phyloP scores from a whole-genome alignment of 92 coral and sea anemone species.

The Umimayanthus chanpuru region DNA sequence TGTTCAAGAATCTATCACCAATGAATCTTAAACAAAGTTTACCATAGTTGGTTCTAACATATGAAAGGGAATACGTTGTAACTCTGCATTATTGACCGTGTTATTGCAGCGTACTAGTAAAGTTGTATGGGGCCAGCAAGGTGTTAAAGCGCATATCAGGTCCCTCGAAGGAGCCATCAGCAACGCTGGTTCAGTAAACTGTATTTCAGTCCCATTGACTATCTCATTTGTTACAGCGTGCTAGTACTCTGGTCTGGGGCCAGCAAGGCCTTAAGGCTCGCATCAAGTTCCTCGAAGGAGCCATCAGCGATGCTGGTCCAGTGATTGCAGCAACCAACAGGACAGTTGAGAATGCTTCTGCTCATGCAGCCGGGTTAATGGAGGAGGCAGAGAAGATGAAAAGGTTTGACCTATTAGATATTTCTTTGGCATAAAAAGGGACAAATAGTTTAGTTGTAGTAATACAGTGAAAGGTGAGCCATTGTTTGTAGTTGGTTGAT shows the following conservation, averaged over 20 bases:
- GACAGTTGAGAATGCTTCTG: conserved; percentile 66
- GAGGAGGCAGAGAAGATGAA: conserved; percentile 69
- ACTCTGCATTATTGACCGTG: no score
- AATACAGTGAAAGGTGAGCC: no score
- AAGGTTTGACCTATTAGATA: conserved; percentile 57
- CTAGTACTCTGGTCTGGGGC: conserved; percentile 21
- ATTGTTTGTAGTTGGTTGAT: no score
- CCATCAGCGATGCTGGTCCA: conserved; percentile 11
- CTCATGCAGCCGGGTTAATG: conserved; percentile 76
- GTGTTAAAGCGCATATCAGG: conserved; percentile 5
- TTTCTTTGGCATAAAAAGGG: not conserved
- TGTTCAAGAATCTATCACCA: no score
- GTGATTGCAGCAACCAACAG: conserved; percentile 21
- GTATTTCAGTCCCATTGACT: not conserved
- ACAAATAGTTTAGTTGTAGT: not conserved
- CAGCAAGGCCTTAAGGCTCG: conserved; percentile 14
- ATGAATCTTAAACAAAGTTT: no score
- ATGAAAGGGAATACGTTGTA: no score
- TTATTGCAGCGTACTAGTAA: conserved; percentile 11
- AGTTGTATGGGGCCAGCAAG: not conserved
- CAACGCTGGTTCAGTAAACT: not conserved
- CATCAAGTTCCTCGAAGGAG: not conserved
- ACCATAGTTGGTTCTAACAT: no score
- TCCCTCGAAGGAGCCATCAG: conserved; percentile 6
- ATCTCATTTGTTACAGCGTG: conserved; percentile 4